phyloP scores from a whole-genome alignment of 2,888 invertebrate species.

The Meliscaeva auricollis region DNA sequence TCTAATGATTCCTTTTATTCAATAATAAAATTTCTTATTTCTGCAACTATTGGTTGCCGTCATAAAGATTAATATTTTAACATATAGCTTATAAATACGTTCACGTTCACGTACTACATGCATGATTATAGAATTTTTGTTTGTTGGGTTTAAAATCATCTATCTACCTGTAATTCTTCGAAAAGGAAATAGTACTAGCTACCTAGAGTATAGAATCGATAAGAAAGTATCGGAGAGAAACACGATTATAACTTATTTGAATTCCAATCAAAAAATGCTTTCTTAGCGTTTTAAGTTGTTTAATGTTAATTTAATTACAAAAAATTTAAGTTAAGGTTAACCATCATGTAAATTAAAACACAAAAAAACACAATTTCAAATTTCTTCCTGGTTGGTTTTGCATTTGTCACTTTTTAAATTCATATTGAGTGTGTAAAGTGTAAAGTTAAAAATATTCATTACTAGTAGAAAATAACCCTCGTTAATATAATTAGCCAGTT shows the following conservation, averaged over 20 bases:
- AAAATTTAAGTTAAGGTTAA: no score
- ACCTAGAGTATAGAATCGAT: not conserved
- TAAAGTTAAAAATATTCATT: no score
- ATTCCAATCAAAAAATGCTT: not conserved
- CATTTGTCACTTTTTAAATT: no score
- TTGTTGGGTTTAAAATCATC: not conserved
- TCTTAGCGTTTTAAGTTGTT: no score
- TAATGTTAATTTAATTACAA: no score
- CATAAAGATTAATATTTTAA: slow-evolving; percentile 25
- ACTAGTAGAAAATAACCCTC: no score
- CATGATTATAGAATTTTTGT: not conserved
- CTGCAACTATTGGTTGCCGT: slow-evolving; percentile 3
- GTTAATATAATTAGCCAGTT: no score
- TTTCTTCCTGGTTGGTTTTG: no score
- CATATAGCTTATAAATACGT: not conserved
- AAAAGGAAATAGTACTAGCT: not conserved
- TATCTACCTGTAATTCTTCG: slow-evolving; percentile 20
- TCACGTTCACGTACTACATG: not conserved
- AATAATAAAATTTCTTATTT: not conserved
- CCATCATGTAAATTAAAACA: no score
- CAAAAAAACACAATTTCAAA: no score
- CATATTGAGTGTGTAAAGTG: no score
- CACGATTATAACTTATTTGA: not conserved
- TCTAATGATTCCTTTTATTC: slow-evolving; percentile 3
- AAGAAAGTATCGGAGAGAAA: not conserved